Evolutionary conservation across 2,888 invertebrate species (phyloP), one percentile per base, ranked within the genome.

Genomic region (Drosophila eohydei): DNA sequence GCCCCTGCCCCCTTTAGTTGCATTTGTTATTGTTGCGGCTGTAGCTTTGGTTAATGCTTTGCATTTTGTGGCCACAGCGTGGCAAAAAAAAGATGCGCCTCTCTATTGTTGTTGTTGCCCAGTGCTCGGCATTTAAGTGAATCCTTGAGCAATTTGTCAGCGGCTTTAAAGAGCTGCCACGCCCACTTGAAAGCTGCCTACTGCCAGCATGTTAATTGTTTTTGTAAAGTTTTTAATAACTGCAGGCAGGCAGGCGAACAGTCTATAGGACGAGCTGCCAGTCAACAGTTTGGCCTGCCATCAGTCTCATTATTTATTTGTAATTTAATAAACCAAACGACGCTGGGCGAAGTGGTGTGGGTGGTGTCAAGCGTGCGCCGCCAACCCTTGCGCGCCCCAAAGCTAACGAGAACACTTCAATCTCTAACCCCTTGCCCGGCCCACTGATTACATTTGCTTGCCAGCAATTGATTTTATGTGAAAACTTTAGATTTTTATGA

Each of bases 401-500:
- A 16, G 30, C 30, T 21, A 55, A 34, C 34, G 12, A n/a, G 14
- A 40, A 7, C 16, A 55, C 30, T 56, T 56, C 41, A 43, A 43
- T 16, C 62, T 21, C 14, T 9, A 43, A 0, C 21, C 30, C 8
- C 58, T 26, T 41, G 48, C 63, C 54, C 44, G 59, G 40, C 32
- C 76, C 44, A 32, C 51, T 48, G 70, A 52, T 54, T 69, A 57
- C 26, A 12, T 36, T 43, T 34, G 36, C 50, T 78, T 85, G 86
- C 72, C 85, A 87, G 88, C 88, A 89, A 90, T 90, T 89, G 90
- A 90, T 90, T 89, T 90, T 88, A 89, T 89, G 90, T 73, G 89
- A 89, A 89, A 89, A 89, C 71, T 89, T 90, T 87, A 74, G 79
- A 85, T 89, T 87, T 87, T 87, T 89, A 87, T 88, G 90, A 80